A percentile compares a stretch with the other conserved stretches of the same genome.
Conservation (phyloP, 2,888 invertebrate species). For the Hemicrepidius hirtus region DNA sequence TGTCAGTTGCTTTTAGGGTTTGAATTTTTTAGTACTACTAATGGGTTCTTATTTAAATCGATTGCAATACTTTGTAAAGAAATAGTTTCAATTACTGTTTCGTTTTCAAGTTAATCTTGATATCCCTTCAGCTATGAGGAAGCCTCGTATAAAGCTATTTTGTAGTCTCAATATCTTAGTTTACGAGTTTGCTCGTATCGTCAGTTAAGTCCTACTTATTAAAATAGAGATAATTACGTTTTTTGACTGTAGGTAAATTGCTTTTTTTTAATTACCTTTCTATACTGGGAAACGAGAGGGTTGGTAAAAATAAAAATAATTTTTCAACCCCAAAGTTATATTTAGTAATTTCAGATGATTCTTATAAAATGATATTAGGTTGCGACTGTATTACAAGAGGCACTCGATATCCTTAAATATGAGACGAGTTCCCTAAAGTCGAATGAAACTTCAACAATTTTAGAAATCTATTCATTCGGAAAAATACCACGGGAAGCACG, state of each 20-base stretch:
- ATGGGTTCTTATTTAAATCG: constrained; percentile 16
- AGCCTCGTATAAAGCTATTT: constrained; percentile 26
- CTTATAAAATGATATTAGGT: constrained; percentile 19
- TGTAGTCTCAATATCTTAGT: constrained; percentile 19
- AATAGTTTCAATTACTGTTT: not conserved
- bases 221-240: constrained; percentile 17
- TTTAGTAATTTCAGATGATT: constrained; percentile 16
- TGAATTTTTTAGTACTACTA: constrained; percentile 9
- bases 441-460: not conserved
- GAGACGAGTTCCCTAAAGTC: constrained; percentile 37
- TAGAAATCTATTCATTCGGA: constrained; percentile 1
- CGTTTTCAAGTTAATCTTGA: constrained; percentile 9
- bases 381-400: constrained; percentile 33
- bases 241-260: not conserved
- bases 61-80: not conserved
- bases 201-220: constrained; percentile 10
- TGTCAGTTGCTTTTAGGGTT: constrained; percentile 12
- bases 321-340: not conserved
- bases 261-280: constrained; percentile 10
- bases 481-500: constrained; percentile 1
- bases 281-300: not conserved
- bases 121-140: not conserved
- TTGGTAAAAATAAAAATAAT: not conserved
- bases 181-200: constrained; percentile 27
- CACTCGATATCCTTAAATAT: constrained; percentile 47